Percentiles rank a stretch among this genome's conserved stretches.
Evolutionary conservation across 1,140 invertebrate species (phyloP).

Genomic region (Leptinotarsa lineolata): DNA sequence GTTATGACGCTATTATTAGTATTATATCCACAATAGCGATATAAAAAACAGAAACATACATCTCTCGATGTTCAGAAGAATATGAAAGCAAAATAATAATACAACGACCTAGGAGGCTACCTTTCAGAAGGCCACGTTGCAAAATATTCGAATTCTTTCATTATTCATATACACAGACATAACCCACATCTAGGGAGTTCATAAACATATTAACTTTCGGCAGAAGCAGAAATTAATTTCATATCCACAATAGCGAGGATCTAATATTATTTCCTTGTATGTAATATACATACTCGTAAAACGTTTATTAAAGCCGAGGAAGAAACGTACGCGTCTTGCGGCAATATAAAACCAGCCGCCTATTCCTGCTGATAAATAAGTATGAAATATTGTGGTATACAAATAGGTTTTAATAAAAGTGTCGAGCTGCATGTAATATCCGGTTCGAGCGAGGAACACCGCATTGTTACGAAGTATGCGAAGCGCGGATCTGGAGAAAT

Average conservation of each 20-base stretch:
- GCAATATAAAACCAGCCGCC: conserved; percentile 7
- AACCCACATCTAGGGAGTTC: not conserved
- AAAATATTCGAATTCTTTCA: too few species aligned
- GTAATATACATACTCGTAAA: conserved; percentile 1
- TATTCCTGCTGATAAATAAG: conserved; percentile 16
- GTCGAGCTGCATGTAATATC: conserved; percentile 35
- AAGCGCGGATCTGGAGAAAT: conserved; percentile 35
- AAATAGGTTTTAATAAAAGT: conserved; percentile 39
- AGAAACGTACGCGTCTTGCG: conserved; percentile 1
- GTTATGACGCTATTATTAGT: too few species aligned
- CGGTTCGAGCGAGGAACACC: conserved; percentile 27
- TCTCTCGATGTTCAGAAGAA: too few species aligned
- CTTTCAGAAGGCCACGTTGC: too few species aligned
- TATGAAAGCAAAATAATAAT: too few species aligned
- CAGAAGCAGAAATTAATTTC: not conserved
- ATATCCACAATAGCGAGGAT: not conserved
- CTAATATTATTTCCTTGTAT: not conserved
- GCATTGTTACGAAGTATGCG: conserved; percentile 36
- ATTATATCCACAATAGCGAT: too few species aligned
- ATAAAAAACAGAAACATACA: too few species aligned
- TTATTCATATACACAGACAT: not conserved
- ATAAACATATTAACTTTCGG: not conserved
- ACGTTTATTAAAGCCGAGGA: not conserved
- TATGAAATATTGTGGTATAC: conserved; percentile 26
- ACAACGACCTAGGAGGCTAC: too few species aligned